A percentile compares a stretch with the other conserved stretches of the same genome.
Conservation (phyloP, 1,140 invertebrate genomes). For the Cephus cinctus region DNA sequence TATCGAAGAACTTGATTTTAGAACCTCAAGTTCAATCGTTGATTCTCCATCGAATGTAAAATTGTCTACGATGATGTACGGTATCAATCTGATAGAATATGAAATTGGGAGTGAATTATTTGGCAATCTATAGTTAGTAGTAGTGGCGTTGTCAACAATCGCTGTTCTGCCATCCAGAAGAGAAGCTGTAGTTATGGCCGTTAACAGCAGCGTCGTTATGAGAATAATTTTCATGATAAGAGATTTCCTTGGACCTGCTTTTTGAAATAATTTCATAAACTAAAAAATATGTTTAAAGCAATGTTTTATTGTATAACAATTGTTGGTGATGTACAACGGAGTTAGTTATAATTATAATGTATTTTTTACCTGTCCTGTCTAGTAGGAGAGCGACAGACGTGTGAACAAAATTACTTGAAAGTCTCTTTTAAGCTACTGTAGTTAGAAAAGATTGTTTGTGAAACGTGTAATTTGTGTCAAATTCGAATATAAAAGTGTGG, state of each 20-base stretch:
- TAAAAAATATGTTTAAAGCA: background rate
- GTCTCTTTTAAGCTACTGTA: no score
- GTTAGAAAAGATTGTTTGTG: no score
- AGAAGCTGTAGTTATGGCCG: background rate
- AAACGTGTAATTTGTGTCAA: no score
- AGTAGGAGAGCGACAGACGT: no score
- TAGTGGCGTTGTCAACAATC: no score
- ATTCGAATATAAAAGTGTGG: no score
- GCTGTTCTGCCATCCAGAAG: no score
- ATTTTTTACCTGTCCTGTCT: no score
- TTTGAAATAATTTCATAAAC: background rate
- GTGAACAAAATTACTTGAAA: no score
- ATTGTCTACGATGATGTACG: conserved; percentile 19
- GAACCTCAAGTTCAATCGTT: conserved; percentile 18
- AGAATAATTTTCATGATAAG: background rate
- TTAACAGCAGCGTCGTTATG: background rate
- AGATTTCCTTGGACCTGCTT: background rate
- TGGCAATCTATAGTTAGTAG: conserved; percentile 23
- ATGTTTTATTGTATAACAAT: background rate
- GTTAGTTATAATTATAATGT: no score
- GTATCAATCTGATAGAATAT: conserved; percentile 25
- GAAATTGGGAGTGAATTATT: conserved; percentile 14
- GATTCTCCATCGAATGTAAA: conserved; percentile 30
- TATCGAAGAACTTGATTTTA: no score
- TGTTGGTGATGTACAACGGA: no score